Conservation (phyloP, 1,140 invertebrate species). For the Tachypleus tridentatus region DNA sequence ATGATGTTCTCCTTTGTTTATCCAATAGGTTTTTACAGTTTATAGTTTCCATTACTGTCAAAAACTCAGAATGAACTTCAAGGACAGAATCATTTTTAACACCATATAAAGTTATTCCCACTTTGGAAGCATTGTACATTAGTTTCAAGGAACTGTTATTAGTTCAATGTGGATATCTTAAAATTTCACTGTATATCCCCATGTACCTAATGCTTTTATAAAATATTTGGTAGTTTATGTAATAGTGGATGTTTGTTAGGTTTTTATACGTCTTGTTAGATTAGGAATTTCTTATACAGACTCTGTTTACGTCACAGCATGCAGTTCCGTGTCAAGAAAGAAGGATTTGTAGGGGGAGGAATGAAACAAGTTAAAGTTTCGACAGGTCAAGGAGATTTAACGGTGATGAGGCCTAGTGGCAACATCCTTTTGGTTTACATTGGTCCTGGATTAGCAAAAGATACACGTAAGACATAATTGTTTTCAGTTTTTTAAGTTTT, state of each 20-base stretch:
- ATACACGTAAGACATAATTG: slow-evolving; percentile 41
- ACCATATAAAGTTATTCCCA: no score
- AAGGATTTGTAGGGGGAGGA: slow-evolving; percentile 53
- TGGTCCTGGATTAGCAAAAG: slow-evolving; percentile 46
- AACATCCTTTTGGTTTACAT: slow-evolving; percentile 50
- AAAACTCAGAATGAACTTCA: no score
- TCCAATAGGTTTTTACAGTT: no score
- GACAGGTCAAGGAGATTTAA: slow-evolving; percentile 33
- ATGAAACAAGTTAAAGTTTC: slow-evolving; percentile 44
- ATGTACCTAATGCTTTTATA: not conserved
- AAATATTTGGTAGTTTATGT: not conserved
- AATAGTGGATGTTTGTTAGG: slow-evolving; percentile 3
- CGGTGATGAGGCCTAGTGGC: slow-evolving; percentile 41
- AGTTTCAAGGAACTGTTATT: no score
- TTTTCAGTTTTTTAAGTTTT: no score
- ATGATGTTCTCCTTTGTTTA: no score
- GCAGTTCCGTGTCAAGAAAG: slow-evolving; percentile 47
- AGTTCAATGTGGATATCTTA: no score
- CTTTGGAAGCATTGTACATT: no score
- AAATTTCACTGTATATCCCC: no score
- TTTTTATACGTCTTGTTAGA: not conserved
- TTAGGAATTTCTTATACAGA: not conserved
- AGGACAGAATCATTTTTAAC: no score
- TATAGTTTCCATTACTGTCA: no score
- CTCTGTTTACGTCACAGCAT: slow-evolving; percentile 29